A percentile compares a stretch with the other conserved stretches of the same genome.
Evolutionary conservation across 2,113 vertebrate species (phyloP).

Genomic region (Onychostruthus taczanowskii): DNA sequence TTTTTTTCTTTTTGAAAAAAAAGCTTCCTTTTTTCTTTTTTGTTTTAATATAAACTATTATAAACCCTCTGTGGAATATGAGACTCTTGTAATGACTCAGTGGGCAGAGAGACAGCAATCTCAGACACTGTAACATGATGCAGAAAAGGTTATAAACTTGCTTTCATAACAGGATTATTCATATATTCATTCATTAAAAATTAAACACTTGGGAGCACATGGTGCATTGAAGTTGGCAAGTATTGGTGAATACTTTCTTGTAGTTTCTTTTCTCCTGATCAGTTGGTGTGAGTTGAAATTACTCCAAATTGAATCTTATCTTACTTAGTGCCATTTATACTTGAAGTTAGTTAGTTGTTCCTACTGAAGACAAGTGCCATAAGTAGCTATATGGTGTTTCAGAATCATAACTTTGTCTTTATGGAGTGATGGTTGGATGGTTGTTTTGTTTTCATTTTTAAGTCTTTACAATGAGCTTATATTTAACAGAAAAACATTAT

Average conservation of each 20-base stretch:
- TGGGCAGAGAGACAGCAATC: slow-evolving; percentile 9
- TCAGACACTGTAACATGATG: neutral
- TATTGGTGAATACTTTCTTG: neutral
- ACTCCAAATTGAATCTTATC: neutral
- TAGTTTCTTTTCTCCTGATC: neutral
- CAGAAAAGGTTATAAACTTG: slow-evolving; percentile 21
- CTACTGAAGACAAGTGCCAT: neutral
- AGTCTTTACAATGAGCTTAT: neutral
- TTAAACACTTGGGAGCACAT: neutral
- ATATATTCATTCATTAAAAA: slow-evolving; percentile 67
- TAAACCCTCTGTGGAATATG: neutral
- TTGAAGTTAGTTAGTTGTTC: neutral
- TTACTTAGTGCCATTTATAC: neutral
- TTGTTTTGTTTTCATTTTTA: neutral
- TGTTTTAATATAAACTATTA: neutral
- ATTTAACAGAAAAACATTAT: neutral
- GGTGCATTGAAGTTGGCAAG: neutral
- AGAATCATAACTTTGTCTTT: neutral
- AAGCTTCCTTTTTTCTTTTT: neutral
- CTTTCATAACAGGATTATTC: slow-evolving; percentile 33
- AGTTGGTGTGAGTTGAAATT: neutral
- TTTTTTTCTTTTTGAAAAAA: neutral
- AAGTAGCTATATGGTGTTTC: neutral
- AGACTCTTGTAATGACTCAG: neutral
- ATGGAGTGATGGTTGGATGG: neutral